Evolutionary conservation across 2,797 vertebrate species (phyloP), one percentile per base, ranked within the genome.

Genomic region (Pseudochromis fuscus): DNA sequence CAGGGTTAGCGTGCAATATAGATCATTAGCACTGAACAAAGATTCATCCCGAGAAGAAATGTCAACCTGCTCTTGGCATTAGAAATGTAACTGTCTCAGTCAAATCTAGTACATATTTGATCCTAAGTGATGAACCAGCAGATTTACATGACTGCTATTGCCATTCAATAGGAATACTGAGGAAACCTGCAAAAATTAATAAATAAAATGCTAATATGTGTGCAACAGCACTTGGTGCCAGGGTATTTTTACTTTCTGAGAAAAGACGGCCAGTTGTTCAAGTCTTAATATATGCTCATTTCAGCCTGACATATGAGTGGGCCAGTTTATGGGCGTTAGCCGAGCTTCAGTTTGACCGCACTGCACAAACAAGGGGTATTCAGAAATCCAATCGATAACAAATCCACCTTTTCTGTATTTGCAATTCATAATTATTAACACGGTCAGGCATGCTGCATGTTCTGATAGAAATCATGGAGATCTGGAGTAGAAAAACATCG

Each of bases 261-360:
- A 19, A 59, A 72, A 49, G 2, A 56, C 21, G 18, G 12, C 44
- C 24, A 37, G 31, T 38, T 50, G 51, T 46, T 65, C 63, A 28
- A 72, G 24, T 67, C 45, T 48, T 64, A 51, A 66, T 67, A 11
- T 33, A 46, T 79, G 49, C 21, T 45, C 28, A 70, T 70, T 64
- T 2, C 27, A 44, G 6, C 59, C 60, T 58, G 46, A 75, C 68
- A 61, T 67, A 52, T 21, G 77, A 67, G 46, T 77, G 70, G 33
- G 58, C 55, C 49, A 23, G 42, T 66, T 55, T 9, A 24, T 65
- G 71, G 46, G 45, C 42, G 66, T 59, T 42, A 60, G 27, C 23
- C 44, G 68, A 62, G 64, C 61, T 40, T 37, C 30, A 37, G 33
- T 55, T 25, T 28, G 33, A 40, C 6, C 24, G 23, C 38, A 55